These are phyloP conservation scores for Ochropleura plecta DNA, from an alignment of 2,888 invertebrate species.

Conservation along the genomic window DNA sequence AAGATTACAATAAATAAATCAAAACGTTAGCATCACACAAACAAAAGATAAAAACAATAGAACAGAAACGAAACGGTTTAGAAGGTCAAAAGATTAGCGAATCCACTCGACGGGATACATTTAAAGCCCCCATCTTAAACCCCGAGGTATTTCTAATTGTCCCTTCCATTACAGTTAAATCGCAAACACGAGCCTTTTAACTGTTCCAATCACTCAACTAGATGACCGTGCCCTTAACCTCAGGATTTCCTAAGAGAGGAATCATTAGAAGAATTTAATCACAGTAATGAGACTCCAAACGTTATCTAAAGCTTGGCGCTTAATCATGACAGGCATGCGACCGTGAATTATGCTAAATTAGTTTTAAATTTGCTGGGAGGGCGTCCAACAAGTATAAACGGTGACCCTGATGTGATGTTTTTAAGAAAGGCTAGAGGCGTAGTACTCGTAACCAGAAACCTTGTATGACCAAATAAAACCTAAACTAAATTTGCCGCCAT, in stretches of 20 bases:
- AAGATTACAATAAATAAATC: conserved; percentile 28
- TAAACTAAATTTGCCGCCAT: too few species aligned
- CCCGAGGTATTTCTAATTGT: conserved; percentile 51
- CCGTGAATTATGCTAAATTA: conserved; percentile 34
- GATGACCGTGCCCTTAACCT: conserved; percentile 59
- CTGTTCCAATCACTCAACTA: conserved; percentile 51
- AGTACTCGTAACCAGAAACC: background rate
- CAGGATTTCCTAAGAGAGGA: conserved; percentile 37
- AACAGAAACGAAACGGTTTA: conserved; percentile 17
- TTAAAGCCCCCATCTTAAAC: conserved; percentile 22
- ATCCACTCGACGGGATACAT: conserved; percentile 20
- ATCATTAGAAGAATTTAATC: conserved; percentile 56
- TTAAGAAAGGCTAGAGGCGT: background rate
- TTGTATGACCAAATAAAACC: background rate
- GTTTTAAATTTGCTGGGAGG: conserved; percentile 31
- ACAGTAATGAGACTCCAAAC: conserved; percentile 51
- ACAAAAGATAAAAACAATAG: conserved; percentile 29
- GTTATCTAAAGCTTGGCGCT: conserved; percentile 39
- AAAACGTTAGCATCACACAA: conserved; percentile 13
- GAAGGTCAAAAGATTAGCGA: conserved; percentile 47
- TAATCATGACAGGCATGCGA: conserved; percentile 50
- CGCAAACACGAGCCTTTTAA: conserved; percentile 37
- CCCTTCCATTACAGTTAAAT: conserved; percentile 40
- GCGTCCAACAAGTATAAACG: background rate
- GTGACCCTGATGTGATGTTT: background rate